These are phyloP conservation scores for Rhabdophis nuchalis DNA, from an alignment of 2,797 vertebrate genomes.

Conservation along the genomic window DNA sequence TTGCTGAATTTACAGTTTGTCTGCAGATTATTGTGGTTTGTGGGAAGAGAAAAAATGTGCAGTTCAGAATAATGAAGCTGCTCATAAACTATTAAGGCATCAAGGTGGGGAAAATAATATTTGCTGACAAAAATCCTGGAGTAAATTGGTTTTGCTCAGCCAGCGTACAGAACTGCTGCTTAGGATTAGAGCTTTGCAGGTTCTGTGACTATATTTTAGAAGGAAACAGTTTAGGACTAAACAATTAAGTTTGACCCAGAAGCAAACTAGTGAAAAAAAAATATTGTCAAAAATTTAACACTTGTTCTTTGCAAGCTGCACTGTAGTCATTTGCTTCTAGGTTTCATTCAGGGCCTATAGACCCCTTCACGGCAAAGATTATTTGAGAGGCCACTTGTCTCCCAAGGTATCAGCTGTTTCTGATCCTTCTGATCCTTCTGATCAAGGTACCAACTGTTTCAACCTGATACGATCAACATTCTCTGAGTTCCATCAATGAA, in stretches of 20 bases:
- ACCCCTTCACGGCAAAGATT: background rate
- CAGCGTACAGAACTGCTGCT: background rate
- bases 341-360: background rate
- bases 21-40: background rate
- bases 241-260: background rate
- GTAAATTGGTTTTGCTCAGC: background rate
- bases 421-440: too few relatives aligned
- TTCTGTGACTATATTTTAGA: background rate
- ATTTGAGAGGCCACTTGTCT: background rate
- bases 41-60: background rate
- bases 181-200: background rate
- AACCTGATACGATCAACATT: background rate
- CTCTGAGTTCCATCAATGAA: background rate
- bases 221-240: background rate
- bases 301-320: background rate
- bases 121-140: background rate
- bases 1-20: background rate
- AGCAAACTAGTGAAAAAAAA: background rate
- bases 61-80: background rate
- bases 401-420: background rate
- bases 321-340: background rate
- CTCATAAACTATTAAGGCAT: background rate
- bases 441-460: background rate
- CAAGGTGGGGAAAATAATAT: background rate
- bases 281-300: background rate